Evolutionary conservation across 1,140 invertebrate genomes (phyloP).

Genomic region (Euura lappo): DNA sequence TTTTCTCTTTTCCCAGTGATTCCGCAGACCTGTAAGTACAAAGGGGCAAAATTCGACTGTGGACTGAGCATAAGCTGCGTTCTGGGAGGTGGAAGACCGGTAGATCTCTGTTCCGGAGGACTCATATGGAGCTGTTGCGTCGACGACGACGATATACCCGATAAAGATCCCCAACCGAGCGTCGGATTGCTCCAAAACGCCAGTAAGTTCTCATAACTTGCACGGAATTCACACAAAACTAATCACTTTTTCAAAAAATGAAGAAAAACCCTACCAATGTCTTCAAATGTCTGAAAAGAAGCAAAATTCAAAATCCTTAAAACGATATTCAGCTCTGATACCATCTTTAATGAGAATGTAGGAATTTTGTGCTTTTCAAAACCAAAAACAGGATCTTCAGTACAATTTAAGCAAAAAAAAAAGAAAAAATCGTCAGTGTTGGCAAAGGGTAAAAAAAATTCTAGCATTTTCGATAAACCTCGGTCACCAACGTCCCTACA

Average conservation of each 20-base stretch:
- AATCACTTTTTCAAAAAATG: background rate
- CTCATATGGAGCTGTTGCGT: slow-evolving; percentile 94
- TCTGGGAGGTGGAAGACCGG: slow-evolving; percentile 81
- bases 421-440: background rate
- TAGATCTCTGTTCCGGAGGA: slow-evolving; percentile 92
- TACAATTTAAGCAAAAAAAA: background rate
- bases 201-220: slow-evolving; percentile 69
- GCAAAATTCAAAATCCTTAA: background rate
- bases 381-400: background rate
- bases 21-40: slow-evolving; percentile 88
- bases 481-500: slow-evolving; percentile 54
- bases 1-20: slow-evolving; percentile 74
- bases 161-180: slow-evolving; percentile 63
- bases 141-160: slow-evolving; percentile 69
- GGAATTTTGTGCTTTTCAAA: no score
- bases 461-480: slow-evolving; percentile 55
- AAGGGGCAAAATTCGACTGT: slow-evolving; percentile 87
- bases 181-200: slow-evolving; percentile 77
- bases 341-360: no score
- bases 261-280: background rate
- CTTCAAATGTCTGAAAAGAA: background rate
- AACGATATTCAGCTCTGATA: no score
- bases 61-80: slow-evolving; percentile 90
- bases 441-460: slow-evolving; percentile 24
- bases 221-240: background rate